Evolutionary conservation across 2,113 vertebrate genomes (phyloP).

Genomic region (Urocynchramus pylzowi): DNA sequence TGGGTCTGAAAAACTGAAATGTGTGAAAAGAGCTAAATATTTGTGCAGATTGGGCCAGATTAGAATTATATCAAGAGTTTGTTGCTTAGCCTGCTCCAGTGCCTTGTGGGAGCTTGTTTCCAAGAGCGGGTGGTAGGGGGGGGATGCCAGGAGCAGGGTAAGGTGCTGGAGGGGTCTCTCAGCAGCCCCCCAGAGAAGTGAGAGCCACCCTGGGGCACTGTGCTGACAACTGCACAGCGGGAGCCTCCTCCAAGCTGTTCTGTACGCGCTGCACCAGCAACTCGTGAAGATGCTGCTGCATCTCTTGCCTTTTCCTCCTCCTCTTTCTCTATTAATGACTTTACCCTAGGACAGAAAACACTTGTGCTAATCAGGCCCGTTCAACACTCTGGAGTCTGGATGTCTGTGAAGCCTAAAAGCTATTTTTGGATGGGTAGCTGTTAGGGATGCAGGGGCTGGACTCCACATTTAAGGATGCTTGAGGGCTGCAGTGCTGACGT

Average conservation of each 20-base stretch:
- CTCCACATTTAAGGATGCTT: neutral
- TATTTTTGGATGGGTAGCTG: neutral
- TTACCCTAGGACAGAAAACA: neutral
- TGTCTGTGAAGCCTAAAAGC: neutral
- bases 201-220: neutral
- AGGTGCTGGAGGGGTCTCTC: neutral
- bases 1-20: neutral
- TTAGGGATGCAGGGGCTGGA: neutral
- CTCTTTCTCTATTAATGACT: neutral
- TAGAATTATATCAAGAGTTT: neutral
- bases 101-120: neutral
- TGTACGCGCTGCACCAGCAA: neutral
- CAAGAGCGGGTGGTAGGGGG: neutral
- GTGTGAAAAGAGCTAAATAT: neutral
- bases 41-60: neutral
- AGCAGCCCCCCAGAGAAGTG: neutral
- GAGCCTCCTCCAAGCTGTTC: constrained; percentile 1
- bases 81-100: neutral
- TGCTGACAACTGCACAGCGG: neutral
- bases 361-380: neutral
- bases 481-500: neutral
- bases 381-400: neutral
- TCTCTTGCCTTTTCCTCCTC: constrained; percentile 14
- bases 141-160: neutral
- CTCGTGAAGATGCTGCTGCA: neutral